Percentiles rank a stretch among this genome's conserved stretches.
phyloP scores from a whole-genome alignment of 92 coral and sea anemone genomes.

The Umimayanthus chanpuru region DNA sequence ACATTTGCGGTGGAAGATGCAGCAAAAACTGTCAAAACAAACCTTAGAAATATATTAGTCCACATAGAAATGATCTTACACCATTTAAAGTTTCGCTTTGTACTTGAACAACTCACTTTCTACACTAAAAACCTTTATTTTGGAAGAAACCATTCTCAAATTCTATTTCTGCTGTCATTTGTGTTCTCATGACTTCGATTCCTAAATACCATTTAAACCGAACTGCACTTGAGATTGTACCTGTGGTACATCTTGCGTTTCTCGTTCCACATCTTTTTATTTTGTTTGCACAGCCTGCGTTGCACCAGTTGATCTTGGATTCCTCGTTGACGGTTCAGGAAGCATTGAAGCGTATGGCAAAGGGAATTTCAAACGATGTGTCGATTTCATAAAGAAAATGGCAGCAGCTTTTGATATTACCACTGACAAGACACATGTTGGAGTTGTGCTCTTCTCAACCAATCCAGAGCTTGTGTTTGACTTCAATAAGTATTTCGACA shows the following conservation, averaged over 20 bases:
- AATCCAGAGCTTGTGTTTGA: conserved; percentile 19
- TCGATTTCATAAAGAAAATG: conserved; percentile 59
- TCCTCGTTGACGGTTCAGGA: no score
- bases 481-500: conserved; percentile 29
- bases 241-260: not conserved
- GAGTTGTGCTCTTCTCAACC: conserved; percentile 26
- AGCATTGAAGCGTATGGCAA: conserved; percentile 31
- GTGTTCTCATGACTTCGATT: no score
- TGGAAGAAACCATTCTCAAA: no score
- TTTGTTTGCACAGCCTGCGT: not conserved
- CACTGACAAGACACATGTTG: conserved; percentile 32
- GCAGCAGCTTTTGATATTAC: conserved; percentile 30
- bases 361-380: conserved; percentile 73
- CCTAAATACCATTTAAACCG: not conserved
- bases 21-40: not conserved
- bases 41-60: not conserved
- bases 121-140: no score
- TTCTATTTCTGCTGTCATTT: no score
- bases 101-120: no score
- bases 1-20: no score
- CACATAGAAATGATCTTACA: not conserved
- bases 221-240: not conserved
- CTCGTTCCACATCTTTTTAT: not conserved
- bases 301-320: no score
- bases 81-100: not conserved